Evolutionary conservation across 1,140 invertebrate species (phyloP), one percentile per base, ranked within the genome.

Genomic region (Elysia chlorotica): DNA sequence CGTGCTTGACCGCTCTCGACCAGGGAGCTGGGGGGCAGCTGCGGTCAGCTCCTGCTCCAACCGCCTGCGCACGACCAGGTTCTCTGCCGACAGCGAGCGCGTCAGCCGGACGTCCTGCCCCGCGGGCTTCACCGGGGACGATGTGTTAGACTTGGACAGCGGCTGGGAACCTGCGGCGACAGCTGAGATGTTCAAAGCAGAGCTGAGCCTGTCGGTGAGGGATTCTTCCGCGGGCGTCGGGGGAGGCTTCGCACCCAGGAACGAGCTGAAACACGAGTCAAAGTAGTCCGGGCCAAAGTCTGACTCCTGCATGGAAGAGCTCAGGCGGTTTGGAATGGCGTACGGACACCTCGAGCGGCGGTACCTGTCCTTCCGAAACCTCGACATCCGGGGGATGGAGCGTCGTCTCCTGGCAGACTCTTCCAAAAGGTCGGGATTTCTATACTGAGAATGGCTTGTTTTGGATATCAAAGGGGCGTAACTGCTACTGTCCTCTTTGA

Each of bases 71-170:
- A 33, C 28, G n/a, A 17, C 2, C 2, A 71, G 59, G 23, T 71
- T 54, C 37, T 71, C 69, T 3, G 59, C 57, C 21, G 69, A 71
- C 4, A 71, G 36, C 5, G 69, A 71, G 5, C 69, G 28, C 1
- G 33, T 28, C 25, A 71, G 30, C 2, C 57, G 33, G 23, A 41
- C 6, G 2, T 71, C 69, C 28, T 41, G 35, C n/a, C n/a, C n/a
- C 25, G 14, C 17, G 0, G 69, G 69, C 30, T 71, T 71, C 4
- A 71, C 23, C 19, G 69, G 69, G 33, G 69, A 71, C 6, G 57
- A 19, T 31, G 69, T 71, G 38, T 71, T 71, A 17, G 69, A 71
- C 30, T 71, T 71, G 35, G 69, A 71, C n/a, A n/a, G n/a, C n/a
- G n/a, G n/a, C 28, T 71, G 17, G 28, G 28, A 30, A 38, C 19